These are phyloP conservation scores for Hippocampus barbouri DNA, from an alignment of 2,113 vertebrate species.

Conservation along the genomic window DNA sequence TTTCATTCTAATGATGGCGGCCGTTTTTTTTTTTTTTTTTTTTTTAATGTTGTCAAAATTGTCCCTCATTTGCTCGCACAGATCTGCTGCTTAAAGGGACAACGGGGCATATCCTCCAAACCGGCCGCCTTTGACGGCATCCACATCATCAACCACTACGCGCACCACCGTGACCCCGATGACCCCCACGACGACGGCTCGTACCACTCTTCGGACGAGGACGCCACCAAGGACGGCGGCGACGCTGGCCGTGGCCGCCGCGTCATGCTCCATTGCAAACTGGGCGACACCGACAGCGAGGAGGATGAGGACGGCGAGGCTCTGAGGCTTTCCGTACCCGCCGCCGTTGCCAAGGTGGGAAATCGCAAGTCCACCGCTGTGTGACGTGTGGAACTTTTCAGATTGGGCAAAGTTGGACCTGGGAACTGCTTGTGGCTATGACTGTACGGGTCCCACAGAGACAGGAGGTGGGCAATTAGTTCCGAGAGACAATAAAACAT, in stretches of 20 bases:
- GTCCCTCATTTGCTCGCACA: conserved; percentile 49
- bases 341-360: conserved; percentile 23
- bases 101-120: conserved; percentile 75
- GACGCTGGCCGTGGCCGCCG: conserved; percentile 62
- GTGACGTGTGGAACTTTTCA: conserved; percentile 59
- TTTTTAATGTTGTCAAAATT: background rate
- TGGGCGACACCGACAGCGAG: conserved; percentile 80
- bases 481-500: conserved; percentile 73
- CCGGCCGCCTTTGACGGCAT: conserved; percentile 89
- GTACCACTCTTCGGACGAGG: conserved; percentile 91
- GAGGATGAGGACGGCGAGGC: conserved; percentile 76
- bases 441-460: background rate
- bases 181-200: conserved; percentile 76
- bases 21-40: background rate
- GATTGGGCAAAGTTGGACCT: background rate
- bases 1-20: background rate
- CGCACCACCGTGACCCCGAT: background rate
- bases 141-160: conserved; percentile 92
- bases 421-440: background rate
- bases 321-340: conserved; percentile 60
- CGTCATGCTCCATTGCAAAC: conserved; percentile 73
- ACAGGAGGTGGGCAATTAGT: background rate
- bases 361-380: conserved; percentile 85
- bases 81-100: conserved; percentile 88
- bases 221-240: conserved; percentile 67